phyloP scores from a whole-genome alignment of 2,888 invertebrate species.

The Eustalomyia histrio region DNA sequence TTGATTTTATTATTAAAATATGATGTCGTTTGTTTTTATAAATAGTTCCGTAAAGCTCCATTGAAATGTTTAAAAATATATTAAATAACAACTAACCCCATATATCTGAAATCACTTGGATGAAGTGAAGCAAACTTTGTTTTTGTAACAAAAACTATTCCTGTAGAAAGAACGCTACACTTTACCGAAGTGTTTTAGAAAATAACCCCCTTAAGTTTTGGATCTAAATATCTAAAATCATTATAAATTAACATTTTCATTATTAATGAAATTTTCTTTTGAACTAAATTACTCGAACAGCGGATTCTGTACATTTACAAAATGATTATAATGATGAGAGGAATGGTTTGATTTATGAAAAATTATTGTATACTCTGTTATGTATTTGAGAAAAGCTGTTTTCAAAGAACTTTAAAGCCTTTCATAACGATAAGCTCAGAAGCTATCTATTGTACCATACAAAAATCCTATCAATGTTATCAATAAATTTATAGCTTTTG shows the following conservation, averaged over 20 bases:
- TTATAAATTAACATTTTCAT: constrained; percentile 41
- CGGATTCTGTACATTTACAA: constrained; percentile 30
- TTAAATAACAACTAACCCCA: too few relatives aligned
- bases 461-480: constrained; percentile 10
- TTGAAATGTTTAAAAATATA: too few relatives aligned
- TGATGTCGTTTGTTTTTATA: too few relatives aligned
- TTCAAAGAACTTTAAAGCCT: constrained; percentile 43
- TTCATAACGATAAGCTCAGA: constrained; percentile 44
- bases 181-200: too few relatives aligned
- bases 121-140: too few relatives aligned
- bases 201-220: constrained; percentile 52
- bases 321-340: constrained; percentile 2
- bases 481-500: constrained; percentile 38
- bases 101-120: too few relatives aligned
- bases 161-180: too few relatives aligned
- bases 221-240: constrained; percentile 47
- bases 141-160: too few relatives aligned
- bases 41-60: too few relatives aligned
- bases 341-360: constrained; percentile 3
- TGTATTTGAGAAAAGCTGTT: not conserved
- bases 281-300: not conserved
- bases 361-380: constrained; percentile 14
- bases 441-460: constrained; percentile 10
- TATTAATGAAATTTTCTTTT: not conserved
- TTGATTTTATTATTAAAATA: too few relatives aligned